Percentiles rank a stretch among this genome's conserved stretches.
phyloP scores from a whole-genome alignment of 2,113 vertebrate species.

The Platichthys flesus region DNA sequence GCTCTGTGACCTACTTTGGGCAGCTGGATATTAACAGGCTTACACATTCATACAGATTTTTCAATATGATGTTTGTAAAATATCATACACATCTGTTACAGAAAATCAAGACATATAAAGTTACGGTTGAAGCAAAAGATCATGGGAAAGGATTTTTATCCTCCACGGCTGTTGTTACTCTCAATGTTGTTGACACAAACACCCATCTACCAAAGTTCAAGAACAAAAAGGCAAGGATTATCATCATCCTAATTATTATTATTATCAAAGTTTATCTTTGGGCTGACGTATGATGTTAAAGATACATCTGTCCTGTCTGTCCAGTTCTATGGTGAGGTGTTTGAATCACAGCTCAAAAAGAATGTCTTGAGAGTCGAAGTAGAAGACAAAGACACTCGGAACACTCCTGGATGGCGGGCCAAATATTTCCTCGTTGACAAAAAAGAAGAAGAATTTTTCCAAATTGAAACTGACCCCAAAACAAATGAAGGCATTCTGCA shows the following conservation, averaged over 20 bases:
- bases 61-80: background rate
- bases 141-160: slow-evolving; percentile 64
- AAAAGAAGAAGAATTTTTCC: slow-evolving; percentile 78
- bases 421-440: slow-evolving; percentile 78
- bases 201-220: slow-evolving; percentile 78
- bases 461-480: slow-evolving; percentile 79
- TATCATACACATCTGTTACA: slow-evolving; percentile 47
- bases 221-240: slow-evolving; percentile 7
- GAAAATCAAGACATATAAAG: slow-evolving; percentile 69
- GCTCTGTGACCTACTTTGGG: background rate
- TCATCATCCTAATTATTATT: background rate
- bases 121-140: slow-evolving; percentile 77
- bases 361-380: slow-evolving; percentile 75
- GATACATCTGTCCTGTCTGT: slow-evolving; percentile 25
- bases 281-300: background rate
- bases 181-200: slow-evolving; percentile 80
- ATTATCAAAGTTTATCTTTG: background rate
- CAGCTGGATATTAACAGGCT: background rate
- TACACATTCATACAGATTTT: background rate
- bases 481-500: slow-evolving; percentile 86
- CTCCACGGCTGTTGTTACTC: slow-evolving; percentile 67
- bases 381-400: slow-evolving; percentile 77
- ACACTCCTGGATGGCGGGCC: slow-evolving; percentile 81
- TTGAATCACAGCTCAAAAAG: slow-evolving; percentile 45
- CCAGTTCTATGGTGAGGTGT: slow-evolving; percentile 63